A percentile compares a stretch with the other conserved stretches of the same genome.
phyloP scores from a whole-genome alignment of 2,113 vertebrate genomes.

The Argyrosomus japonicus region DNA sequence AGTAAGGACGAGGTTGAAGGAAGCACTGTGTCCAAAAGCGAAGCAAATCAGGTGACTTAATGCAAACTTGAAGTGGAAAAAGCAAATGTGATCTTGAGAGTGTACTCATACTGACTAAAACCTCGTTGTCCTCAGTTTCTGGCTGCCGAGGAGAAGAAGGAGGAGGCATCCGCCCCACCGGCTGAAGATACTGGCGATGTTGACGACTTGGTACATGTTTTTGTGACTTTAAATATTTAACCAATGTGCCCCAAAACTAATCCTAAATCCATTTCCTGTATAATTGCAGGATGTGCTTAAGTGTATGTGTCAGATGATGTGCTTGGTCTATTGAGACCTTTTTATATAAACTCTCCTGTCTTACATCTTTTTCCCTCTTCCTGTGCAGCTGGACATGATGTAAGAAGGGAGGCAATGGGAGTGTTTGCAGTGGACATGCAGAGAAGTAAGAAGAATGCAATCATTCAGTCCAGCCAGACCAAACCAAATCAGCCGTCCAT shows the following conservation, averaged over 20 bases:
- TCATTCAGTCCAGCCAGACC: conserved; percentile 38
- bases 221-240: conserved; percentile 11
- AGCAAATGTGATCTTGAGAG: not conserved
- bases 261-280: conserved; percentile 9
- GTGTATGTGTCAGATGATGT: not conserved
- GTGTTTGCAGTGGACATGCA: conserved; percentile 30
- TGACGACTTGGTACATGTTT: conserved; percentile 91
- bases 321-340: not conserved
- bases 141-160: conserved; percentile 81
- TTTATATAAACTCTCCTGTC: conserved; percentile 27
- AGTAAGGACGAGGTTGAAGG: conserved; percentile 89
- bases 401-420: conserved; percentile 74
- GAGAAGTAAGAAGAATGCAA: conserved; percentile 63
- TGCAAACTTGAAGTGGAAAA: not conserved
- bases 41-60: conserved; percentile 89
- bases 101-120: conserved; percentile 11
- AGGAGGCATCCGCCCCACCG: conserved; percentile 61
- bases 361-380: conserved; percentile 55
- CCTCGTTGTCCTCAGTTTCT: conserved; percentile 86
- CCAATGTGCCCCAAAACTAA: not conserved
- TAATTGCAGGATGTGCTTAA: conserved; percentile 1
- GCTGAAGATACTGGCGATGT: conserved; percentile 90
- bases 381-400: conserved; percentile 94
- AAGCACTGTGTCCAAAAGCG: conserved; percentile 87
- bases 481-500: conserved; percentile 54